These are phyloP conservation scores for Melinaea menophilus DNA, from an alignment of 2,888 invertebrate genomes.

Conservation along the genomic window DNA sequence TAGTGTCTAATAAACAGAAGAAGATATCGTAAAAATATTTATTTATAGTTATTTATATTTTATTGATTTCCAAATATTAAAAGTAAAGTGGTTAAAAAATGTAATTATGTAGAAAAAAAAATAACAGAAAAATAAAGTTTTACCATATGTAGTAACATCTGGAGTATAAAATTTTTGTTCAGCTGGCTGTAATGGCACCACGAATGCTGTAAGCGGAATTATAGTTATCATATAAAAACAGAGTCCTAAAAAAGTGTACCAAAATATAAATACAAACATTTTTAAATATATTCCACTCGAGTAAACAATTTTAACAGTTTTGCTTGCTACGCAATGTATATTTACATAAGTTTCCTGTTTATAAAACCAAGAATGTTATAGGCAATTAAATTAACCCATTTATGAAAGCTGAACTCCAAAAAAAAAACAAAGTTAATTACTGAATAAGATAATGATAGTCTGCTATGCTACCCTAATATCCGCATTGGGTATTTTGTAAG, in stretches of 20 bases:
- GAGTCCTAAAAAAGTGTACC: background rate
- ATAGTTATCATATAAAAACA: background rate
- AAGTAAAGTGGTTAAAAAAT: conserved; percentile 9
- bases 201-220: conserved; percentile 51
- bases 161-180: conserved; percentile 72
- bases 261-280: too few species aligned
- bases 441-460: background rate
- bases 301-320: too few species aligned
- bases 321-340: too few species aligned
- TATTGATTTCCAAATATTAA: conserved; percentile 5
- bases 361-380: background rate
- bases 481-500: too few species aligned
- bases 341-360: background rate
- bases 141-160: conserved; percentile 72
- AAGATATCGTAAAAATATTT: too few species aligned
- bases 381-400: conserved; percentile 9
- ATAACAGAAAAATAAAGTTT: conserved; percentile 29
- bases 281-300: too few species aligned
- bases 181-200: conserved; percentile 69
- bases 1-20: conserved; percentile 53
- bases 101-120: conserved; percentile 1
- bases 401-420: background rate
- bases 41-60: too few species aligned
- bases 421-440: background rate
- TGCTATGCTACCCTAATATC: too few species aligned